Evolutionary conservation across 23 tunicate species (phyloP).

Genomic region (Clavelina lepadiformis): DNA sequence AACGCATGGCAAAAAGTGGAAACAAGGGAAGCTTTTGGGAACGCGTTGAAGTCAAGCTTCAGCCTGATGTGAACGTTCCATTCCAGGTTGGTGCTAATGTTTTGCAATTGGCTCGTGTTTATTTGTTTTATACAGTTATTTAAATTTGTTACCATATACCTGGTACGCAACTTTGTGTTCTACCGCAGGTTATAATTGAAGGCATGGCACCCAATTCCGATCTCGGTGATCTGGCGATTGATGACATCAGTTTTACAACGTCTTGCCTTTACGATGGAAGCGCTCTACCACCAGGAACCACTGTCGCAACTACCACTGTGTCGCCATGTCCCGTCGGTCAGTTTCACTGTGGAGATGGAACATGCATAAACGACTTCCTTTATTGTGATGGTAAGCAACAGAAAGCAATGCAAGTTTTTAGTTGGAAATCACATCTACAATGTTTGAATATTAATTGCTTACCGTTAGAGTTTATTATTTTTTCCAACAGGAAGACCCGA

Average conservation of each 20-base stretch:
- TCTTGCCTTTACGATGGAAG: slow-evolving; percentile 29
- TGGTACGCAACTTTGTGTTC: not conserved
- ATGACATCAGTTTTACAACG: slow-evolving; percentile 67
- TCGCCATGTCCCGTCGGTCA: slow-evolving; percentile 72
- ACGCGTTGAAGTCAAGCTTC: slow-evolving; percentile 49
- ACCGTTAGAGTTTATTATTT: not conserved
- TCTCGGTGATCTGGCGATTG: slow-evolving; percentile 79
- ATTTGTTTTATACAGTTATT: not conserved
- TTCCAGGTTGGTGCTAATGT: slow-evolving; percentile 45
- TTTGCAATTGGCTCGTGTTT: not conserved
- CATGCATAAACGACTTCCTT: slow-evolving; percentile 38
- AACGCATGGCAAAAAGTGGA: slow-evolving; percentile 42
- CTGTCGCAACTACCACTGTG: slow-evolving; percentile 58
- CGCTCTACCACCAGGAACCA: slow-evolving; percentile 83
- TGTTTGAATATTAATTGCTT: not conserved
- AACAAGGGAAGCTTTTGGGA: slow-evolving; percentile 70
- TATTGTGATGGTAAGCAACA: slow-evolving; percentile 63
- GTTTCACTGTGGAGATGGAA: slow-evolving; percentile 91
- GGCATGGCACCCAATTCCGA: slow-evolving; percentile 57
- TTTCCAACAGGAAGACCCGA: slow-evolving; percentile 27
- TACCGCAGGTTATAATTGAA: slow-evolving; percentile 73
- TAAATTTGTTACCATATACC: not conserved
- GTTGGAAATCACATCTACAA: not conserved
- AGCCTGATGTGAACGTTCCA: slow-evolving; percentile 13
- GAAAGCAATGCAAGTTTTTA: no score